Evolutionary conservation across 2,113 vertebrate genomes (phyloP), one percentile per base, ranked within the genome.

Genomic region (Barnardius zonarius): DNA sequence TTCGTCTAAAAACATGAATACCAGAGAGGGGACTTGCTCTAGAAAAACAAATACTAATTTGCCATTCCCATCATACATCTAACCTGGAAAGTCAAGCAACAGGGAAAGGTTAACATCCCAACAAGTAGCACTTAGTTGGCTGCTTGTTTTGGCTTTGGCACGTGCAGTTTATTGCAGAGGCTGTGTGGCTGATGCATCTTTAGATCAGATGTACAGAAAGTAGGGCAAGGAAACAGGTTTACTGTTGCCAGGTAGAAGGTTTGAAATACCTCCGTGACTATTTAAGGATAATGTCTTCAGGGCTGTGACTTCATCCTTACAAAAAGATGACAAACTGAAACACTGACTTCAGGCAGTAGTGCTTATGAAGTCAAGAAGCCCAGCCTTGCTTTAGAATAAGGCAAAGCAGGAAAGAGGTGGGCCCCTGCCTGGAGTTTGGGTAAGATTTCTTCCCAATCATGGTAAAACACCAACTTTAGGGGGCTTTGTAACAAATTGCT

Each of bases 81-180:
- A 46, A 54, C 33, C 35, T 66, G 75, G 61, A 37, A 89, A 37
- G 23, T 6, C 0, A 0, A 79, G 59, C n/a, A 83, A 30, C 20
- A 27, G 48, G 39, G 69, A 27, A 43, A 57, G 62, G 31, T 76
- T 76, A 33, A 37, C 30, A 27, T 57, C 46, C 55, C 35, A 86
- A 12, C 2, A 6, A 7, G 48, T 11, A 43, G 33, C 69, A 48
- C 12, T 31, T 31, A 70, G n/a, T 66, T 0, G 0, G 11, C n/a
- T 68, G 51, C 77, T 67, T 41, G 37, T 49, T 75, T 55, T 51
- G 52, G 27, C 62, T 52, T 30, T 3, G 2, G 39, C 59, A 54
- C 31, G 0, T 44, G 7, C 0, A 0, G 13, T 81, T 74, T 77
- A 37, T 62, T 70, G 69, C 61, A 75, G 57, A 1, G 2, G 23